Percentiles rank a stretch among this genome's conserved stretches.
Evolutionary conservation across 2,888 invertebrate genomes (phyloP).

Genomic region (Euspilapteryx auroguttella): DNA sequence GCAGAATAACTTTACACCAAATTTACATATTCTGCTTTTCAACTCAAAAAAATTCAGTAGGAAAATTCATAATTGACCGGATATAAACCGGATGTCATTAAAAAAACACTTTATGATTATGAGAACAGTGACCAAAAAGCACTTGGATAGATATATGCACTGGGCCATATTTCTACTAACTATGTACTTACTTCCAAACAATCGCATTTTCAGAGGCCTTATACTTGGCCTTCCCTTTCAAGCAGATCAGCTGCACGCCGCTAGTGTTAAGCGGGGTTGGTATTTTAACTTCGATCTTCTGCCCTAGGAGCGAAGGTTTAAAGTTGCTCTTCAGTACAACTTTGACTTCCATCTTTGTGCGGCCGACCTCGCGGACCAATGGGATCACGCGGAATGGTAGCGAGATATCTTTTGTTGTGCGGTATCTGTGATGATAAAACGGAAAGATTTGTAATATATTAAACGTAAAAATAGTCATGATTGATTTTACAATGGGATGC

Average conservation of each 20-base stretch:
- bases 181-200: slow-evolving; percentile 89
- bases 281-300: slow-evolving; percentile 99
- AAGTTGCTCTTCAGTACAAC: slow-evolving; percentile 99
- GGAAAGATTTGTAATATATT: not conserved
- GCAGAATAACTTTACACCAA: no score
- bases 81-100: no score
- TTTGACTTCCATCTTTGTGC: slow-evolving; percentile 99
- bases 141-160: not conserved
- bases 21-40: no score
- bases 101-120: no score
- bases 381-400: slow-evolving; percentile 99
- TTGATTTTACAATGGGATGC: no score
- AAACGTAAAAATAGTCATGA: no score
- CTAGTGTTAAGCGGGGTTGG: slow-evolving; percentile 99
- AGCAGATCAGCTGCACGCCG: slow-evolving; percentile 97
- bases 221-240: slow-evolving; percentile 99
- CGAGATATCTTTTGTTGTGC: slow-evolving; percentile 99
- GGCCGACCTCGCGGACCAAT: slow-evolving; percentile 94
- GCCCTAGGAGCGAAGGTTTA: slow-evolving; percentile 95
- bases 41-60: no score
- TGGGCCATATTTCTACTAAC: slow-evolving; percentile 15
- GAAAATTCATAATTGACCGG: no score
- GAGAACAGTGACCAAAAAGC: no score
- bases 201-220: slow-evolving; percentile 99
- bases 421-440: slow-evolving; percentile 72